phyloP scores from a whole-genome alignment of 2,888 invertebrate genomes.

The Apomyelois bistriatella region DNA sequence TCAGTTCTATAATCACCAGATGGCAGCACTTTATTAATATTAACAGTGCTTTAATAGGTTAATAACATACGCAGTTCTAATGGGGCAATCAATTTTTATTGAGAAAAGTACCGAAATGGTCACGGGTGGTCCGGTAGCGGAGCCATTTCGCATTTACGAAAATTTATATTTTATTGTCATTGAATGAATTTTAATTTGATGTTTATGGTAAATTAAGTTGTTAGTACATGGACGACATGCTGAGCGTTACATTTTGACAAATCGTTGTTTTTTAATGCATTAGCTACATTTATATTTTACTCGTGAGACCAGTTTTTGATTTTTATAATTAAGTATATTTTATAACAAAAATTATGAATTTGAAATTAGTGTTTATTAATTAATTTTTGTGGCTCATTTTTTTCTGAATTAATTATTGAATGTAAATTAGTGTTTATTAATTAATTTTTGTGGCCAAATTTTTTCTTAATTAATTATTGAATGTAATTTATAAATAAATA shows the following conservation, averaged over 20 bases:
- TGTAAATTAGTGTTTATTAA: too few relatives aligned
- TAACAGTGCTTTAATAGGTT: conserved; percentile 55
- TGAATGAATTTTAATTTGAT: conserved; percentile 16
- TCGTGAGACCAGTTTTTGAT: too few relatives aligned
- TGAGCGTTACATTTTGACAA: background rate
- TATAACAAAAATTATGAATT: too few relatives aligned
- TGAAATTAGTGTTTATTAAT: too few relatives aligned
- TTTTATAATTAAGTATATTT: too few relatives aligned
- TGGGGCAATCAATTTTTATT: conserved; percentile 63
- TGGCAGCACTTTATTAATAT: conserved; percentile 49
- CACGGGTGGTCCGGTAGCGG: conserved; percentile 49
- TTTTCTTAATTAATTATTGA: too few relatives aligned
- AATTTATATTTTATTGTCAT: conserved; percentile 18
- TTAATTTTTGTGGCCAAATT: too few relatives aligned
- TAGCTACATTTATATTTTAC: too few relatives aligned
- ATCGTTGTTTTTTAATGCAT: background rate
- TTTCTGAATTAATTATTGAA: too few relatives aligned
- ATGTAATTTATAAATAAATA: too few relatives aligned
- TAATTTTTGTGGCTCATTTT: too few relatives aligned
- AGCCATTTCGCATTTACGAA: conserved; percentile 22
- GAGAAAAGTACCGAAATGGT: conserved; percentile 43
- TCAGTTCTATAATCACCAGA: conserved; percentile 39
- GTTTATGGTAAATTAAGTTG: conserved; percentile 7
- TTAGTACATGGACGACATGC: background rate
- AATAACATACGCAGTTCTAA: conserved; percentile 49